These are phyloP conservation scores for Brienomyrus brachyistius DNA, from an alignment of 2,113 vertebrate species.

Conservation along the genomic window DNA sequence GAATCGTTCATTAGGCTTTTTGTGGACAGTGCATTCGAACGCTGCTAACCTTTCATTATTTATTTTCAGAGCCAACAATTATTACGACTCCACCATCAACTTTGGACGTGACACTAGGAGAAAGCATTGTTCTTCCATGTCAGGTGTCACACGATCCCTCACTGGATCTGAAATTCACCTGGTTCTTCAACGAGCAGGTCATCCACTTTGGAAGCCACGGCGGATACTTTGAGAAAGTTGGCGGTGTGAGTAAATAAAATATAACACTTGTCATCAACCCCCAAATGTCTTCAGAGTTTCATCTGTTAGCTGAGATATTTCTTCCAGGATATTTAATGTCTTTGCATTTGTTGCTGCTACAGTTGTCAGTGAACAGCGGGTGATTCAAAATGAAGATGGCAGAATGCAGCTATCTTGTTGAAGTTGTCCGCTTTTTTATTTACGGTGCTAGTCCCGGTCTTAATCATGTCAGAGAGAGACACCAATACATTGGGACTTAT, in stretches of 20 bases:
- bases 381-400: slow-evolving; percentile 25
- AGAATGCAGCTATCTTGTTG: slow-evolving; percentile 4
- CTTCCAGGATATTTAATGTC: slow-evolving; percentile 1
- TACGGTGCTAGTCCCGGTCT: slow-evolving; percentile 14
- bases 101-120: slow-evolving; percentile 88
- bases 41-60: background rate
- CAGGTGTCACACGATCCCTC: slow-evolving; percentile 90
- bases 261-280: background rate
- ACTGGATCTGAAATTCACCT: slow-evolving; percentile 83
- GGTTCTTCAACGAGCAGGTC: slow-evolving; percentile 90
- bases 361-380: slow-evolving; percentile 13
- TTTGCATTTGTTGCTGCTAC: background rate
- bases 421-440: slow-evolving; percentile 30
- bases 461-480: slow-evolving; percentile 32
- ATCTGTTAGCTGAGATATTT: background rate
- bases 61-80: slow-evolving; percentile 74
- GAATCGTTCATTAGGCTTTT: background rate
- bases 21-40: background rate
- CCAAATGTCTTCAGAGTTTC: background rate
- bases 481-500: slow-evolving; percentile 23
- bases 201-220: slow-evolving; percentile 90
- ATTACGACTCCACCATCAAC: slow-evolving; percentile 82
- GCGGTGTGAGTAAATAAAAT: slow-evolving; percentile 77
- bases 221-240: slow-evolving; percentile 92
- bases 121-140: slow-evolving; percentile 90